Conservation (phyloP, 1,140 invertebrate genomes). For the Colletes latitarsis region DNA sequence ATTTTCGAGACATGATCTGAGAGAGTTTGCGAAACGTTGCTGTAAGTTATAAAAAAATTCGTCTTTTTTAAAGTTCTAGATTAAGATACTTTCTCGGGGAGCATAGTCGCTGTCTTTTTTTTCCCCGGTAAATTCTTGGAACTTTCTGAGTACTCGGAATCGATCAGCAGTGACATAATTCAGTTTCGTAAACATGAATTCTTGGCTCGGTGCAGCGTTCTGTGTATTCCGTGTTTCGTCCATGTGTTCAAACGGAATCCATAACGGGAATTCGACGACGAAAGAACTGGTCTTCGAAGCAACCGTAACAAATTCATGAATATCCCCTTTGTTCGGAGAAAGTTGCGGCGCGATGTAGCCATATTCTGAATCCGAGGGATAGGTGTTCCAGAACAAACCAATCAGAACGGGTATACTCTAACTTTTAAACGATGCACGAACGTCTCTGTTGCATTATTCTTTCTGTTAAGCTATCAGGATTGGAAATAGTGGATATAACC, state of each 20-base stretch:
- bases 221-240: neutral
- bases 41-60: too few relatives aligned
- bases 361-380: neutral
- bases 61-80: too few relatives aligned
- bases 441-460: too few relatives aligned
- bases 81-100: too few relatives aligned
- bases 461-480: too few relatives aligned
- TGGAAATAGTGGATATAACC: too few relatives aligned
- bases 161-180: neutral
- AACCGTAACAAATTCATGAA: conserved; percentile 13
- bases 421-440: neutral
- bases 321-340: conserved; percentile 9
- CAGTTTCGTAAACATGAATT: conserved; percentile 1
- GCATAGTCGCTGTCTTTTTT: too few relatives aligned
- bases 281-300: neutral
- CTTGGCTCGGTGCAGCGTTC: neutral
- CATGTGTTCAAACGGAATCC: neutral
- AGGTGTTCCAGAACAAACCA: neutral
- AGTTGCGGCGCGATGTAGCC: neutral
- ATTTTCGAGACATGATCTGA: too few relatives aligned
- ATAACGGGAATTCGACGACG: conserved; percentile 13
- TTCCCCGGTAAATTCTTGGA: too few relatives aligned
- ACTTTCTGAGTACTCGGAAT: too few relatives aligned
- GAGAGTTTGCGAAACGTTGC: too few relatives aligned
- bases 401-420: neutral